Evolutionary conservation across 2,888 invertebrate species (phyloP).

Genomic region (Ptilodon capucinus): DNA sequence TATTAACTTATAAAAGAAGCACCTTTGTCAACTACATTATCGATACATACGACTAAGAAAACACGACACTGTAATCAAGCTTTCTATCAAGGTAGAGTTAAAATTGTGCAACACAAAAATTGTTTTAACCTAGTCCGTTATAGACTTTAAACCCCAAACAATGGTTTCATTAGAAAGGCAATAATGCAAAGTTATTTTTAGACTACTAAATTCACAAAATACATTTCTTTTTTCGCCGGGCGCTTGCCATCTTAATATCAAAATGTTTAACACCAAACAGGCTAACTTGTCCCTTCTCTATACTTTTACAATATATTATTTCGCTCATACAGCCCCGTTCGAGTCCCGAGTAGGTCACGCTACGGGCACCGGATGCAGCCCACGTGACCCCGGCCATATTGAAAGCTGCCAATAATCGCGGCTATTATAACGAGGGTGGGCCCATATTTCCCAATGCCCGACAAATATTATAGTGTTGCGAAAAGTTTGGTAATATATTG

Average conservation of each 20-base stretch:
- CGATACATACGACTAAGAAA: no score
- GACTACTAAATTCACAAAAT: no score
- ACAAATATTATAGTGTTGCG: slow-evolving; percentile 28
- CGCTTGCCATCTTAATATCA: background rate
- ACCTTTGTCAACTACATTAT: no score
- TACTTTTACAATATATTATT: slow-evolving; percentile 14
- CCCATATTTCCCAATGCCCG: slow-evolving; percentile 9
- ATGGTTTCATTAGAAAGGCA: no score
- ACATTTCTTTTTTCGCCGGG: no score
- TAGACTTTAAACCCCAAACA: no score
- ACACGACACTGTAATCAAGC: no score
- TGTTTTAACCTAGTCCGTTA: no score
- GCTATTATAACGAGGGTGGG: slow-evolving; percentile 23
- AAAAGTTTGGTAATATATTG: slow-evolving; percentile 33
- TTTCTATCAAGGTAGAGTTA: no score
- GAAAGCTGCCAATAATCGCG: slow-evolving; percentile 40
- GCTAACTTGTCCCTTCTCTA: background rate
- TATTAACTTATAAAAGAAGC: no score
- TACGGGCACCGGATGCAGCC: slow-evolving; percentile 37
- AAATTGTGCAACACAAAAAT: no score
- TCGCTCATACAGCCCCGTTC: slow-evolving; percentile 18
- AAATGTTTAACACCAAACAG: background rate
- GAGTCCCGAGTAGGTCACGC: slow-evolving; percentile 37
- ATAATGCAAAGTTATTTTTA: no score
- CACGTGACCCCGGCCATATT: slow-evolving; percentile 45